phyloP scores from a whole-genome alignment of 2,797 vertebrate genomes.

The Nannoperca australis region DNA sequence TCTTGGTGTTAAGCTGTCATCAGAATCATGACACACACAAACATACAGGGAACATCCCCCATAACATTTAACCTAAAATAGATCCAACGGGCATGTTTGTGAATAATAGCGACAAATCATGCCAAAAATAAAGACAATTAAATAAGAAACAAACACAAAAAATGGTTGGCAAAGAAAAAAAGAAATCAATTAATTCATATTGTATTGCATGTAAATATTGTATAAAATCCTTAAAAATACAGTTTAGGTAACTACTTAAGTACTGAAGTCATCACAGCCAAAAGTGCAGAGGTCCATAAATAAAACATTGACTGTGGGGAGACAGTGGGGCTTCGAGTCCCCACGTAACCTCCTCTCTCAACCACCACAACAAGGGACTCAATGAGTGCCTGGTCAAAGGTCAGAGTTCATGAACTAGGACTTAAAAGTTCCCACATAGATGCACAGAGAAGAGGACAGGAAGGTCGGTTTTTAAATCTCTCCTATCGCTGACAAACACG shows the following conservation, averaged over 20 bases:
- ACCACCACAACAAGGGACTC: constrained; percentile 71
- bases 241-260: constrained; percentile 89
- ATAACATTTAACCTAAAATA: constrained; percentile 68
- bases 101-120: constrained; percentile 78
- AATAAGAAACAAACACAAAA: constrained; percentile 76
- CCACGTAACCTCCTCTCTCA: constrained; percentile 56
- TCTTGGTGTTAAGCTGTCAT: constrained; percentile 71
- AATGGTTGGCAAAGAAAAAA: constrained; percentile 77
- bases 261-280: constrained; percentile 90
- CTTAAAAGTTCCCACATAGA: constrained; percentile 79
- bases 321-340: constrained; percentile 68
- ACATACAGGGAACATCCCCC: constrained; percentile 58
- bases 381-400: constrained; percentile 84
- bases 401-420: constrained; percentile 86
- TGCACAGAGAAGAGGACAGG: constrained; percentile 63
- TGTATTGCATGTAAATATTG: constrained; percentile 90
- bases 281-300: constrained; percentile 92
- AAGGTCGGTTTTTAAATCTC: constrained; percentile 54
- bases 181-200: constrained; percentile 80
- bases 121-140: constrained; percentile 78
- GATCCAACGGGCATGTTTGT: constrained; percentile 74
- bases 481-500: constrained; percentile 57
- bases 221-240: constrained; percentile 92
- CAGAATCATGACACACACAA: constrained; percentile 67
- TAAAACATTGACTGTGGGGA: constrained; percentile 83